Evolutionary conservation across 2,888 invertebrate species (phyloP), one percentile per base, ranked within the genome.

Genomic region (Pegoplata infirma): DNA sequence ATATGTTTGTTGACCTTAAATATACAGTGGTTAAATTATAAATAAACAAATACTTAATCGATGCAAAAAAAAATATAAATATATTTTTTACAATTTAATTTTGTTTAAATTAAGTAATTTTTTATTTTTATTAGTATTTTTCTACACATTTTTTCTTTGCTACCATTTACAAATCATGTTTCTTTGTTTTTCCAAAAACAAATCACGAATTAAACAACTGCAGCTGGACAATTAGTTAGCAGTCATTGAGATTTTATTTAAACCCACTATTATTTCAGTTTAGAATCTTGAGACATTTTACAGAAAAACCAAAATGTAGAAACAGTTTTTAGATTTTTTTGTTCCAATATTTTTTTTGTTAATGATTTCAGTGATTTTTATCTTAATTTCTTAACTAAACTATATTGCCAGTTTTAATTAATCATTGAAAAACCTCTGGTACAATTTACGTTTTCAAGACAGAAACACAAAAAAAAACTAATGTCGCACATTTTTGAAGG

Each of bases 401-500:
- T 12, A 5, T 44, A 47, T 53, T 77, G 66, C 36, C 76, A 49
- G 55, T 67, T 61, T 77, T 77, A 77, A 77, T 77, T 77, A 72
- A 77, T 77, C 72, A 63, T 56, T 55, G 14, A 47, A n/a, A n/a
- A 55, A 64, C 36, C 17, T 12, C 16, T 19, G 32, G 28, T 55
- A 53, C 44, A 46, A 8, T 21, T 17, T 25, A 16, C 7, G 2
- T 16, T 55, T 59, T 71, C 1, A 23, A 25, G 23, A 23, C 23
- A 25, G 21, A 44, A 16, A 51, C 32, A 14, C 8, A 40, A 40
- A 32, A 2, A 32, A 32, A 10, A n/a, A n/a, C 36, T 56, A 63
- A 44, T 77, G 76, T 77, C 72, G 67, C 72, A 77, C 67, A 72
- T 72, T 77, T 72, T 76, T 66, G 59, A 53, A 59, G 71, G 76